Conservation (phyloP, 2,797 vertebrate genomes). For the Sylvilagus floridanus region DNA sequence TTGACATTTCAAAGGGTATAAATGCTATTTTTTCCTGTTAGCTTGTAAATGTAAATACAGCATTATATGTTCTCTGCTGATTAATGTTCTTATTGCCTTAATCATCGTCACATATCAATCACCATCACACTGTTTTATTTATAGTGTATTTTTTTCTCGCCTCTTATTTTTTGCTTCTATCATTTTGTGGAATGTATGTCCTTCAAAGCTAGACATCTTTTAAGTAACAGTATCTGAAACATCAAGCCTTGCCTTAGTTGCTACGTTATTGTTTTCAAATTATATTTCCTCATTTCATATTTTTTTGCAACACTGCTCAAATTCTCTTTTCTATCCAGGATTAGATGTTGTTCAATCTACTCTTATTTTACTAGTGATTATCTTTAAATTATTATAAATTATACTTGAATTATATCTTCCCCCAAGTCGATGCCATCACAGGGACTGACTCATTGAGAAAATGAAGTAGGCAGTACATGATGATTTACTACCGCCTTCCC, state of each 20-base stretch:
- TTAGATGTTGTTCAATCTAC: background rate
- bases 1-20: background rate
- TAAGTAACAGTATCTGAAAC: background rate
- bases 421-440: slow-evolving; percentile 15
- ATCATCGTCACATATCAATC: slow-evolving; percentile 13
- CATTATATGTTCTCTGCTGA: background rate
- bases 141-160: background rate
- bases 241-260: background rate
- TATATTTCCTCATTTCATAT: background rate
- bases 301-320: background rate
- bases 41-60: background rate
- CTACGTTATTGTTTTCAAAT: background rate
- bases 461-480: background rate
- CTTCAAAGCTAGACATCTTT: slow-evolving; percentile 8
- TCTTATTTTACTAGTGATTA: slow-evolving; percentile 32
- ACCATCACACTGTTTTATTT: background rate
- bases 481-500: background rate
- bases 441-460: slow-evolving; percentile 17
- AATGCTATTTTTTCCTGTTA: slow-evolving; percentile 5
- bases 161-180: slow-evolving; percentile 11
- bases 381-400: slow-evolving; percentile 2
- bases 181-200: background rate
- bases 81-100: slow-evolving; percentile 8
- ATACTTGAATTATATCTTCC: background rate
- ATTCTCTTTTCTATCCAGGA: background rate